phyloP scores from a whole-genome alignment of 2,888 invertebrate genomes.

The Apodemia mormo region DNA sequence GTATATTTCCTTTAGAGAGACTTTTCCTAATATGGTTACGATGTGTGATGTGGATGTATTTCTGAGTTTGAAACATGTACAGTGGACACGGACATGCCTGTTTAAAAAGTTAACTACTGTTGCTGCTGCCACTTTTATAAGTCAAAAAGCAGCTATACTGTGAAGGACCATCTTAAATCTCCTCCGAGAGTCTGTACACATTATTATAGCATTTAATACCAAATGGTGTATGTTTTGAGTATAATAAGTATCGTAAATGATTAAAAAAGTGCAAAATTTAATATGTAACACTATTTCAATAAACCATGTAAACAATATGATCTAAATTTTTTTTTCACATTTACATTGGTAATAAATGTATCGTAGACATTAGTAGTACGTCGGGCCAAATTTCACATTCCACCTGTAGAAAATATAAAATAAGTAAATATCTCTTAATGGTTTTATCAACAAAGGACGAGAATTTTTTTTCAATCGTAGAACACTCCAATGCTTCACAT shows the following conservation, averaged over 20 bases:
- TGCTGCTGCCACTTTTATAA: conserved; percentile 3
- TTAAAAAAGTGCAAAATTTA: conserved; percentile 81
- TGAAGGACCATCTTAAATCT: conserved; percentile 66
- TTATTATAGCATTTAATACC: conserved; percentile 81
- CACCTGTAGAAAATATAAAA: conserved; percentile 51
- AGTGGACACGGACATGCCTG: background rate
- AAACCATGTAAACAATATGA: conserved; percentile 77
- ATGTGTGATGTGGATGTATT: conserved; percentile 26
- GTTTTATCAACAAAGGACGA: too few relatives aligned
- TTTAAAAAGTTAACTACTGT: background rate
- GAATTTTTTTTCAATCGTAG: too few relatives aligned
- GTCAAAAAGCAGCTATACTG: conserved; percentile 12
- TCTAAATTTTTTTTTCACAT: conserved; percentile 54
- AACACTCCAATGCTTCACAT: too few relatives aligned
- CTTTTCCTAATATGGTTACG: conserved; percentile 49
- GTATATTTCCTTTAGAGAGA: conserved; percentile 74
- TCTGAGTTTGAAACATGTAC: conserved; percentile 3
- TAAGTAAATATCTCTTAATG: background rate
- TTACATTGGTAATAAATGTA: conserved; percentile 50
- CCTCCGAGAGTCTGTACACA: conserved; percentile 66
- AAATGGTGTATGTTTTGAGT: conserved; percentile 76
- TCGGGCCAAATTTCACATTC: conserved; percentile 59
- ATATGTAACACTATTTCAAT: conserved; percentile 77
- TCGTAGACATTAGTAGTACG: conserved; percentile 44
- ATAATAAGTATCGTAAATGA: conserved; percentile 70